A percentile compares a stretch with the other conserved stretches of the same genome.
phyloP scores from a whole-genome alignment of 2,113 vertebrate genomes.

The Pituophis catenifer region DNA sequence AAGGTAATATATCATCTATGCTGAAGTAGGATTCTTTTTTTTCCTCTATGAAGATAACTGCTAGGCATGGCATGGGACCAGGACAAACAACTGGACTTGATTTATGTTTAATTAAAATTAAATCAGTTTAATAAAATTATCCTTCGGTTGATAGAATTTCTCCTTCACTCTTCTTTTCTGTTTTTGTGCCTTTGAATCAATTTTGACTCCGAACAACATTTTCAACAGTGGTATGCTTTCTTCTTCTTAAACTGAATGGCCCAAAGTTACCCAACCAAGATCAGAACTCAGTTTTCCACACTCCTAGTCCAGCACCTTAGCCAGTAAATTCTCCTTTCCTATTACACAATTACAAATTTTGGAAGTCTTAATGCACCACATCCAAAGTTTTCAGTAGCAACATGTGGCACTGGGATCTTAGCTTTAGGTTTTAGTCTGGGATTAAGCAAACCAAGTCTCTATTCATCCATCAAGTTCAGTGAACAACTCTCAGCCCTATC shows the following conservation, averaged over 20 bases:
- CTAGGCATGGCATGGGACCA: not conserved
- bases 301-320: not conserved
- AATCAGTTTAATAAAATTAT: not conserved
- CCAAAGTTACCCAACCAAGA: not conserved
- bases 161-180: not conserved
- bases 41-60: not conserved
- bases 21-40: not conserved
- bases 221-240: not conserved
- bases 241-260: not conserved
- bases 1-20: not conserved
- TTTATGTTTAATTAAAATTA: not conserved
- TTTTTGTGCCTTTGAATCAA: not conserved
- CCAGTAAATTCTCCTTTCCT: not conserved
- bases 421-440: not conserved
- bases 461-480: not conserved
- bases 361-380: not conserved
- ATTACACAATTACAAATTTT: not conserved
- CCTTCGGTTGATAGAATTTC: not conserved
- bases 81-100: not conserved
- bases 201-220: not conserved
- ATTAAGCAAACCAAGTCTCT: not conserved
- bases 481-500: not conserved
- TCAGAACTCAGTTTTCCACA: not conserved
- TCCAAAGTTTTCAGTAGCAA: not conserved
- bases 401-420: not conserved